Evolutionary conservation across 2,888 invertebrate genomes (phyloP), one percentile per base, ranked within the genome.

Genomic region (Caenorhabditis angaria): DNA sequence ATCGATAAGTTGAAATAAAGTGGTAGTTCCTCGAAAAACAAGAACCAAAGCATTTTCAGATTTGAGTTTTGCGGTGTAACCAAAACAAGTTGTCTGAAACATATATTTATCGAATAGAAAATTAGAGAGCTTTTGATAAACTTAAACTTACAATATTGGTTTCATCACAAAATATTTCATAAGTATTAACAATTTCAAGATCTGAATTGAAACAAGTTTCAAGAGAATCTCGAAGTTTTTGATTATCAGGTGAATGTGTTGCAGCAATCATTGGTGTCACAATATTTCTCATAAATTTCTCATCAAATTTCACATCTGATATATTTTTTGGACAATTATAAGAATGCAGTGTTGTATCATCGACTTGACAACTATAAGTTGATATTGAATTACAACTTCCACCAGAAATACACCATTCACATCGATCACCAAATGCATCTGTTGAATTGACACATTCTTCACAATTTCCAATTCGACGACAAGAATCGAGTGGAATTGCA

Each of bases 11-110:
- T 71, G 71, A 24, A 60, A 71, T 6, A 71, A 60, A 4, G 66
- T 60, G 1, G 59, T 66, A 10, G 71, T 71, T 28, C 71, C 71
- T 18, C 71, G 59, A 53, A 71, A 71, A 25, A 53, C 53, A 1
- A 71, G 18, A 27, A 57, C 63, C 51, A 71, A 32, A n/a, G 71
- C 66, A 27, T 71, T 71, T 1, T 56, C 29, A 8, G 59, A 27
- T 27, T 60, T 60, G 20, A 71, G 56, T 53, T 35, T 56, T 20
- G 63, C 71, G 28, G 50, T 66, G 61, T 71, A 71, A 10, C 35
- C 71, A 50, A 63, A 66, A 47, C 71, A 71, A 2, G 71, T 71
- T 1, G 71, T 71, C 71, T 71, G 60, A n/a, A 68, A 63, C 0
- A 10, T 18, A 50, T 20, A n/a, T 2, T 55, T 10, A 28, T n/a